Evolutionary conservation across 2,888 invertebrate species (phyloP).

Genomic region (Erebia epiphron): DNA sequence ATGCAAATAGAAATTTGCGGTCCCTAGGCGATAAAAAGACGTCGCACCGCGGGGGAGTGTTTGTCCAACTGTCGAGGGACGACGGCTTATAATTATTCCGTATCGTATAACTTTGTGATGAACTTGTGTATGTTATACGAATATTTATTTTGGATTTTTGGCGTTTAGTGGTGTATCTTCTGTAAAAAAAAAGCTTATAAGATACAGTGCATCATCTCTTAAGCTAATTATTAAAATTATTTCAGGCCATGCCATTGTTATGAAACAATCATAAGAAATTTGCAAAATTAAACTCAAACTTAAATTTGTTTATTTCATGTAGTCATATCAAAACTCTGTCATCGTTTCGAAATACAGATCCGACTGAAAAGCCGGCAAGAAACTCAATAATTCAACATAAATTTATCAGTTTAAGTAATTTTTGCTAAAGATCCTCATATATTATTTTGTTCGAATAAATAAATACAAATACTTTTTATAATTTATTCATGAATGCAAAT

Average conservation of each 20-base stretch:
- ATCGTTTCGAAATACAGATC: too few species aligned
- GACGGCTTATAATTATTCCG: slow-evolving; percentile 73
- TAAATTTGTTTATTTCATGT: too few species aligned
- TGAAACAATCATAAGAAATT: too few species aligned
- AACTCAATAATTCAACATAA: too few species aligned
- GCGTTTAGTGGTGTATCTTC: not conserved
- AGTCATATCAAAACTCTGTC: too few species aligned
- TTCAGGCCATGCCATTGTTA: not conserved
- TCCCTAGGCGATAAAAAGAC: slow-evolving; percentile 81
- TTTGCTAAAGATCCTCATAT: too few species aligned
- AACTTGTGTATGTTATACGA: slow-evolving; percentile 19
- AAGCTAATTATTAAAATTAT: not conserved
- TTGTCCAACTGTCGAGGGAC: slow-evolving; percentile 76
- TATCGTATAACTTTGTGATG: slow-evolving; percentile 50
- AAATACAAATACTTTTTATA: too few species aligned
- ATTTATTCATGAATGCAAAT: not conserved
- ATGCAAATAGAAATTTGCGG: slow-evolving; percentile 82
- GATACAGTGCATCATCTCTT: not conserved
- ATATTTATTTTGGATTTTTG: not conserved
- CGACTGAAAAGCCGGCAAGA: too few species aligned
- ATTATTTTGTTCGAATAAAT: too few species aligned
- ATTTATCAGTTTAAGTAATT: too few species aligned
- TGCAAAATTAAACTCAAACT: too few species aligned
- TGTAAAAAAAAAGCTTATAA: not conserved
- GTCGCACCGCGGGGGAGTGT: slow-evolving; percentile 66